Percentiles rank a stretch among this genome's conserved stretches.
Conservation (phyloP, 2,888 invertebrate species). For the Drosophila anceps region DNA sequence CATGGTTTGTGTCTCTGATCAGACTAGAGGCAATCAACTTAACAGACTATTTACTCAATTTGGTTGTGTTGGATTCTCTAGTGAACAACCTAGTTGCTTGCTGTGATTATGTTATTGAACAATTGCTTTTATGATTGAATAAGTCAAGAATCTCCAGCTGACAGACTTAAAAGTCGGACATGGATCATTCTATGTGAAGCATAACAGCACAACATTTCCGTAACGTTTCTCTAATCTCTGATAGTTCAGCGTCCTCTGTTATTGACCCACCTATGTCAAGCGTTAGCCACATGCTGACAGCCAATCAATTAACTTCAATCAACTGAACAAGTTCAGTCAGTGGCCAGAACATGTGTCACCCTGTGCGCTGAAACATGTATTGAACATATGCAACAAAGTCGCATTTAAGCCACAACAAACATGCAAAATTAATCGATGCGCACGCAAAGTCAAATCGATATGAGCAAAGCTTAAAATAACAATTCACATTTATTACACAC, state of each 20-base stretch:
- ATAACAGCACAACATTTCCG: too few species aligned
- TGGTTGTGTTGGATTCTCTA: too few species aligned
- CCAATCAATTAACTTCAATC: slow-evolving; percentile 5
- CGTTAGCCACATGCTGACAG: slow-evolving; percentile 1
- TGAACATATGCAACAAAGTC: background rate
- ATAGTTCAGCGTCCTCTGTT: too few species aligned
- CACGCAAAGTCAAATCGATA: slow-evolving; percentile 24
- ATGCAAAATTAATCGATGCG: slow-evolving; percentile 20
- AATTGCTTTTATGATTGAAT: too few species aligned
- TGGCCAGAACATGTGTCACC: slow-evolving; percentile 6
- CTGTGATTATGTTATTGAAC: too few species aligned
- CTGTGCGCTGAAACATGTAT: background rate
- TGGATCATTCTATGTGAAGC: too few species aligned
- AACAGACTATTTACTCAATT: too few species aligned
- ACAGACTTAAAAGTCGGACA: too few species aligned
- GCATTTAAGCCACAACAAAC: slow-evolving; percentile 13
- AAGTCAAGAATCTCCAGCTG: too few species aligned
- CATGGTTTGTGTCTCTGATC: too few species aligned
- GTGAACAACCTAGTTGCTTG: too few species aligned
- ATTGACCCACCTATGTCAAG: background rate
- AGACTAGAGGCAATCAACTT: too few species aligned
- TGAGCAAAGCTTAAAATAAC: slow-evolving; percentile 6
- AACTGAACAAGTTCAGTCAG: background rate
- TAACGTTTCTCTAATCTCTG: background rate
- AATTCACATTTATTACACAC: slow-evolving; percentile 6